Evolutionary conservation across 2,888 invertebrate genomes (phyloP).

Genomic region (Noctuana brunneofusca): DNA sequence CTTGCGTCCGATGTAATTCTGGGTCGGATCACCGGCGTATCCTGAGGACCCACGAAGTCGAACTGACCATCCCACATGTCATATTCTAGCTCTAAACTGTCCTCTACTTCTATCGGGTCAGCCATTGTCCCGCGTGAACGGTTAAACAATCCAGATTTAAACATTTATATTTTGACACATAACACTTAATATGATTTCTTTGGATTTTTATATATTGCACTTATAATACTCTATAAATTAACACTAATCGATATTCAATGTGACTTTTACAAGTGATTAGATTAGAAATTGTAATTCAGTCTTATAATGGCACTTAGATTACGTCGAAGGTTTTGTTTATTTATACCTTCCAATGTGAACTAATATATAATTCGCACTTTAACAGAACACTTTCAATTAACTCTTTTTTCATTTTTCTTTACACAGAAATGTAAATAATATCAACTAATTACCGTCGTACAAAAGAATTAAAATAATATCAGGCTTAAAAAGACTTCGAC

Average conservation of each 20-base stretch:
- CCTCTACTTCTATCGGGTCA: conserved; percentile 76
- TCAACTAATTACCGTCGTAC: conserved; percentile 71
- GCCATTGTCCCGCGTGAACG: conserved; percentile 73
- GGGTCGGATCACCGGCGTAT: conserved; percentile 59
- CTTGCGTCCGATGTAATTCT: conserved; percentile 71
- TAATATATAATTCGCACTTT: conserved; percentile 15
- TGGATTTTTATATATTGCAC: conserved; percentile 72
- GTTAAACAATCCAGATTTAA: conserved; percentile 74
- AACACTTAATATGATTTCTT: conserved; percentile 57
- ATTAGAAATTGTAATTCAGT: conserved; percentile 64
- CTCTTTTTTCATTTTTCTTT: conserved; percentile 16
- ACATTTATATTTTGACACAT: conserved; percentile 63
- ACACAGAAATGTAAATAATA: conserved; percentile 19
- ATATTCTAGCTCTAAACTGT: conserved; percentile 89
- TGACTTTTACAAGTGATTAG: conserved; percentile 69
- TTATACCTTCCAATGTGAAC: conserved; percentile 11
- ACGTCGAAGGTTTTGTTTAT: conserved; percentile 1
- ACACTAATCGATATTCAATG: conserved; percentile 48
- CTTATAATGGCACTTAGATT: conserved; percentile 66
- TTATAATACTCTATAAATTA: conserved; percentile 48
- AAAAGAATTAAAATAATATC: conserved; percentile 74
- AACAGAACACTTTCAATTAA: conserved; percentile 11
- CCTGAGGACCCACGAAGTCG: conserved; percentile 88
- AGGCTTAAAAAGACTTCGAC: conserved; percentile 66
- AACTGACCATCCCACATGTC: conserved; percentile 96